A percentile compares a stretch with the other conserved stretches of the same genome.
These are phyloP conservation scores for Chaetogeoica ovagalla DNA, from an alignment of 2,888 invertebrate species.

Conservation along the genomic window DNA sequence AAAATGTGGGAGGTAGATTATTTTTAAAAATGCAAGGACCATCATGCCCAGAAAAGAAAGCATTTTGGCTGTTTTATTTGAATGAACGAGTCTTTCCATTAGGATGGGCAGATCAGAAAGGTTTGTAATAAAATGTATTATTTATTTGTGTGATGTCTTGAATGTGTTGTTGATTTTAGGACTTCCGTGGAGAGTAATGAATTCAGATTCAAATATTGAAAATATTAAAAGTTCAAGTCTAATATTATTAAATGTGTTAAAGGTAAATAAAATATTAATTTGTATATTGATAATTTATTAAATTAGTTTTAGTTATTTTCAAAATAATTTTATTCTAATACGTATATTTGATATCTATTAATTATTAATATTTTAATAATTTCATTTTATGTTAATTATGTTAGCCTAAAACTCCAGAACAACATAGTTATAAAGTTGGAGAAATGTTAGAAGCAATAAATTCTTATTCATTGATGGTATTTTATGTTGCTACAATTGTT, in stretches of 20 bases:
- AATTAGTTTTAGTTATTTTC: background rate
- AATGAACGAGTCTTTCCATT: slow-evolving; percentile 51
- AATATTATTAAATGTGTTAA: slow-evolving; percentile 28
- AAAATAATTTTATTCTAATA: too few relatives aligned
- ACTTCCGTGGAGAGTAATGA: slow-evolving; percentile 60
- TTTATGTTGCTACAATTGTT: slow-evolving; percentile 40
- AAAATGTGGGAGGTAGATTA: slow-evolving; percentile 43
- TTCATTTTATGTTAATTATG: background rate
- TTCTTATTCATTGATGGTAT: slow-evolving; percentile 42
- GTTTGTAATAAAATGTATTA: slow-evolving; percentile 5
- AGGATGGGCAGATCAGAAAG: slow-evolving; percentile 49
- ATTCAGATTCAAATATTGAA: slow-evolving; percentile 57
- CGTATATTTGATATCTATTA: too few relatives aligned
- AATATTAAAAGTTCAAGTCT: background rate
- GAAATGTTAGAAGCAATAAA: slow-evolving; percentile 44
- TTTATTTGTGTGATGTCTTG: slow-evolving; percentile 56
- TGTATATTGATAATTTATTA: background rate
- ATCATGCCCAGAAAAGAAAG: slow-evolving; percentile 15
- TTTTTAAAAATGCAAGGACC: slow-evolving; percentile 33
- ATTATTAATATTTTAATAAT: background rate
- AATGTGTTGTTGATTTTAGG: slow-evolving; percentile 63
- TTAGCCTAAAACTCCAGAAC: slow-evolving; percentile 36
- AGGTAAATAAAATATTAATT: slow-evolving; percentile 24
- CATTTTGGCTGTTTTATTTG: slow-evolving; percentile 46
- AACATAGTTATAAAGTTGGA: slow-evolving; percentile 43